Evolutionary conservation across 1,140 invertebrate species (phyloP).

Genomic region (Nasonia giraulti): DNA sequence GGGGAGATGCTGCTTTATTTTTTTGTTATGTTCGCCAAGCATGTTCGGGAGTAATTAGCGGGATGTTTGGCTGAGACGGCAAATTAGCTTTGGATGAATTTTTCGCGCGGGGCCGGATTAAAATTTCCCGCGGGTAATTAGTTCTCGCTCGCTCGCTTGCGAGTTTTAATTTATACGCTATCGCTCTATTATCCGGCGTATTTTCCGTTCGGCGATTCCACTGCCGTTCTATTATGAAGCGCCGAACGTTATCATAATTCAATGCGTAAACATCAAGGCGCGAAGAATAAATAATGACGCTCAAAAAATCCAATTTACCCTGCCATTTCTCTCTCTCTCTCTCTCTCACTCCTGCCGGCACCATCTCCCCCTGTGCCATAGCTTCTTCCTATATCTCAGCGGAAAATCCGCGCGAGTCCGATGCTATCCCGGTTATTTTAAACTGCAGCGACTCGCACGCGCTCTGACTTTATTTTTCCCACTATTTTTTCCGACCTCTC

Average conservation of each 20-base stretch:
- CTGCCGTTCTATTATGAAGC: too few species aligned
- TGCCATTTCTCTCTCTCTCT: too few species aligned
- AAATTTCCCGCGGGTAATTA: background rate
- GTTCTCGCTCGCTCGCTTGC: background rate
- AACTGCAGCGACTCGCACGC: background rate
- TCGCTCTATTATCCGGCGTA: too few species aligned
- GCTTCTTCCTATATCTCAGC: background rate
- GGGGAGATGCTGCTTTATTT: constrained; percentile 3
- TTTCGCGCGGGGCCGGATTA: background rate
- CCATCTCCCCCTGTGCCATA: background rate
- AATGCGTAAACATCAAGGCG: background rate
- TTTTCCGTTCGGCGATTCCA: too few species aligned
- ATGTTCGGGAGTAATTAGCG: background rate
- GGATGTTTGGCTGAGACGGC: background rate
- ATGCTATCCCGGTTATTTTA: constrained; percentile 24
- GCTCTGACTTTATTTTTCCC: background rate
- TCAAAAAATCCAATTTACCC: background rate
- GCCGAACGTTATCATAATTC: too few species aligned
- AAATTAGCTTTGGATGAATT: background rate
- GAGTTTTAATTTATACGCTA: too few species aligned
- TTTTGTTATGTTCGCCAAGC: background rate
- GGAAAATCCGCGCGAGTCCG: constrained; percentile 2
- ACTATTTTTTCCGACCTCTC: background rate
- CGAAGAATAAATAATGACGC: too few species aligned
- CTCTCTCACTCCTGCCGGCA: too few species aligned